Evolutionary conservation across 2,888 invertebrate species (phyloP).

Genomic region (Metalampra italica): DNA sequence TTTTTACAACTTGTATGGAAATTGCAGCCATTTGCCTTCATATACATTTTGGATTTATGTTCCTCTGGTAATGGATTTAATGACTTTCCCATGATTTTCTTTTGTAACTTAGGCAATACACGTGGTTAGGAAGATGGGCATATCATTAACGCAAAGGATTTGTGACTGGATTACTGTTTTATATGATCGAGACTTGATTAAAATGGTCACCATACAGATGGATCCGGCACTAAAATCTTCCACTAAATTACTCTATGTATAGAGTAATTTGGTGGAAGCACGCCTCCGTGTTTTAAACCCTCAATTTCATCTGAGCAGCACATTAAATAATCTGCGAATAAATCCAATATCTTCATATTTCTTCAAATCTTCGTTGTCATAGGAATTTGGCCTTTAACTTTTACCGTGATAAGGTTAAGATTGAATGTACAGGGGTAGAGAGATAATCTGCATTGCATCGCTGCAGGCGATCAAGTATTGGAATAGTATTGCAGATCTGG

Average conservation of each 20-base stretch:
- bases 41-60: slow-evolving; percentile 40
- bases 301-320: no score
- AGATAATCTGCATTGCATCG: slow-evolving; percentile 49
- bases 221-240: no score
- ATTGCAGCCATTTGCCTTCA: slow-evolving; percentile 37
- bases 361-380: slow-evolving; percentile 9
- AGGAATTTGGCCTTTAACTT: slow-evolving; percentile 28
- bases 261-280: no score
- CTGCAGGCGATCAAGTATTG: slow-evolving; percentile 46
- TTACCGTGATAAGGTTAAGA: slow-evolving; percentile 25
- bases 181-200: no score
- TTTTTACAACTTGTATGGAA: slow-evolving; percentile 45
- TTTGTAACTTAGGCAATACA: slow-evolving; percentile 10
- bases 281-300: no score
- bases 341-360: slow-evolving; percentile 32
- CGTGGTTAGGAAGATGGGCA: neutral
- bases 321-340: slow-evolving; percentile 1
- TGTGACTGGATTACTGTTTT: no score
- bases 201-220: no score
- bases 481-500: slow-evolving; percentile 54
- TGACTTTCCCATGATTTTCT: slow-evolving; percentile 27
- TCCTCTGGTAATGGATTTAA: slow-evolving; percentile 26
- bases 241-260: no score
- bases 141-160: no score
- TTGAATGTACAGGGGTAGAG: slow-evolving; percentile 4